Evolutionary conservation across 2,113 vertebrate genomes (phyloP).

Genomic region (Thymallus thymallus): DNA sequence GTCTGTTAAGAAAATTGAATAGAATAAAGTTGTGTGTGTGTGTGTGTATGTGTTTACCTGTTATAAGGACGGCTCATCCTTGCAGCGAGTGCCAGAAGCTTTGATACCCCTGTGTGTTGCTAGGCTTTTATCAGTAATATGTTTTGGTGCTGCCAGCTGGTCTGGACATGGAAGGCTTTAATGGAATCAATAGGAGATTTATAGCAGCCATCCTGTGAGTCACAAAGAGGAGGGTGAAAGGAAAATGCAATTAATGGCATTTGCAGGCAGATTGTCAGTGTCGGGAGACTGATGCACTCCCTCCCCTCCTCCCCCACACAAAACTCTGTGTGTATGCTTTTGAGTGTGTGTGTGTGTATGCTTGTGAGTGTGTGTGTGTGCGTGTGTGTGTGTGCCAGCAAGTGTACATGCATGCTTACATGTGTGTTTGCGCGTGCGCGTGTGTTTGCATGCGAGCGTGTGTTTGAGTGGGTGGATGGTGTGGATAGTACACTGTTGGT

Average conservation of each 20-base stretch:
- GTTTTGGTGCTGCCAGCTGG: slow-evolving; percentile 63
- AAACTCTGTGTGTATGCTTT: neutral
- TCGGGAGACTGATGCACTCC: slow-evolving; percentile 55
- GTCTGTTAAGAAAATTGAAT: too few relatives aligned
- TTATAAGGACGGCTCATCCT: slow-evolving; percentile 25
- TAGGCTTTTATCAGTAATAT: slow-evolving; percentile 57
- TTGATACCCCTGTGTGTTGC: slow-evolving; percentile 42
- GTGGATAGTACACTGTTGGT: slow-evolving; percentile 2
- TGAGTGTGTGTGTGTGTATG: neutral
- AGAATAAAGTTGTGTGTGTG: neutral
- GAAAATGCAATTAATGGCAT: slow-evolving; percentile 80
- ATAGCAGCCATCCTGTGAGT: slow-evolving; percentile 62
- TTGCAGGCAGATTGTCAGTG: slow-evolving; percentile 67
- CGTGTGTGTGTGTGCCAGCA: slow-evolving; percentile 12
- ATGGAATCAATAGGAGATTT: slow-evolving; percentile 80
- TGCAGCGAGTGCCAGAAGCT: neutral
- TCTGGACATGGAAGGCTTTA: slow-evolving; percentile 72
- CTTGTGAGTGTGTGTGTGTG: slow-evolving; percentile 9
- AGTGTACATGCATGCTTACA: too few relatives aligned
- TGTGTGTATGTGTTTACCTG: neutral
- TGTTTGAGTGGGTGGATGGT: neutral
- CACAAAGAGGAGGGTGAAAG: slow-evolving; percentile 59
- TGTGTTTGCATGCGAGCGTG: slow-evolving; percentile 7
- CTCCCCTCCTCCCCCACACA: neutral
- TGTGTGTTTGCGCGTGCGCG: slow-evolving; percentile 14